A percentile compares a stretch with the other conserved stretches of the same genome.
Conservation (phyloP, 2,113 vertebrate species). For the Pedionomus torquatus region DNA sequence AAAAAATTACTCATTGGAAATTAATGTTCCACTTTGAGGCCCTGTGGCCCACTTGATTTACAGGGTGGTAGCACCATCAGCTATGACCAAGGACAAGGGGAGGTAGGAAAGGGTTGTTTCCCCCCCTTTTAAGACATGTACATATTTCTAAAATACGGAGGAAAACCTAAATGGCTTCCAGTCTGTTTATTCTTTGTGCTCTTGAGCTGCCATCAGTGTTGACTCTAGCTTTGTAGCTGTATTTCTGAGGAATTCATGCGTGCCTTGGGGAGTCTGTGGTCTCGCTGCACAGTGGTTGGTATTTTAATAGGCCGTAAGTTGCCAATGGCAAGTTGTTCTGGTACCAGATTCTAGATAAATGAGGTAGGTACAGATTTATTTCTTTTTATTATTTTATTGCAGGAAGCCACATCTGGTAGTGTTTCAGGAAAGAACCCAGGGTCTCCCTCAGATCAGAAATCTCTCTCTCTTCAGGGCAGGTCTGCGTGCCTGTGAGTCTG, state of each 20-base stretch:
- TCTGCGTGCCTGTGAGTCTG: neutral
- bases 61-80: neutral
- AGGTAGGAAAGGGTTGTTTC: neutral
- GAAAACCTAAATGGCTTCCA: neutral
- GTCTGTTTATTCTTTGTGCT: conserved; percentile 19
- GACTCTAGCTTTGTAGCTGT: conserved; percentile 28
- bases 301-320: conserved; percentile 39
- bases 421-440: neutral
- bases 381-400: conserved; percentile 5
- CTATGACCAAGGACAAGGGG: neutral
- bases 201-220: neutral
- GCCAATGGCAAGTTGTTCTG: conserved; percentile 26
- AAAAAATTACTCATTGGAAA: neutral
- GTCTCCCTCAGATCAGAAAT: neutral
- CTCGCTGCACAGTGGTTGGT: neutral
- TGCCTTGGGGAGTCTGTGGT: neutral
- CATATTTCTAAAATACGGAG: neutral
- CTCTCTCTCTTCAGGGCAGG: neutral
- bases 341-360: neutral
- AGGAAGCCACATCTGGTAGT: conserved; percentile 16
- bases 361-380: conserved; percentile 22
- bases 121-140: neutral
- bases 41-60: neutral
- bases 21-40: neutral
- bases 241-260: conserved; percentile 9